These are phyloP conservation scores for Boulengeromyrus knoepffleri DNA, from an alignment of 2,113 vertebrate genomes.

Conservation along the genomic window DNA sequence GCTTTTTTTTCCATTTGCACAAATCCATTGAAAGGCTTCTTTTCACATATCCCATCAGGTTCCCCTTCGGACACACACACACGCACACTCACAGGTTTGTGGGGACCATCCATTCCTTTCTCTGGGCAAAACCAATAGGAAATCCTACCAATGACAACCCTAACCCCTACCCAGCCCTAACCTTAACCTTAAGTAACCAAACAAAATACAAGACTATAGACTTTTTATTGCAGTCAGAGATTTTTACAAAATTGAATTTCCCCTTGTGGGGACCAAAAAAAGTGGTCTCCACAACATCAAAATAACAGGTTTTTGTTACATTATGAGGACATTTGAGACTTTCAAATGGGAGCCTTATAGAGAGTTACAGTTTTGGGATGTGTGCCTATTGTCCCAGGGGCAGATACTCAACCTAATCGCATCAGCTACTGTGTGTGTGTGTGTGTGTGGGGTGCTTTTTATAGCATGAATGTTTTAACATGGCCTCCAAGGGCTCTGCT, in stretches of 20 bases:
- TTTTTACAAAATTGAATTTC: not conserved
- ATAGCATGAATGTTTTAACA: constrained; percentile 7
- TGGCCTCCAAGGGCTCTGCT: not conserved
- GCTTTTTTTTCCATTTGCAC: not conserved
- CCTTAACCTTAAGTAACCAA: not conserved
- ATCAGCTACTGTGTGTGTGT: not conserved
- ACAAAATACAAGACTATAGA: not conserved
- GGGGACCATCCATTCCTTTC: not conserved
- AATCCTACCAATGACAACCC: not conserved
- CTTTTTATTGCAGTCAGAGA: not conserved
- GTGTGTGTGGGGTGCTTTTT: not conserved
- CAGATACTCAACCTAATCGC: not conserved
- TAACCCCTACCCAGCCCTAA: not conserved
- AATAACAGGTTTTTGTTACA: not conserved
- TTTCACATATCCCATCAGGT: not conserved
- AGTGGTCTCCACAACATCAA: not conserved
- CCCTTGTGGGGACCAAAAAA: not conserved
- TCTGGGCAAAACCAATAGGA: not conserved
- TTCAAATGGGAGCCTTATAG: not conserved
- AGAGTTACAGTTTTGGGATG: not conserved
- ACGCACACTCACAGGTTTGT: not conserved
- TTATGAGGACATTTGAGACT: not conserved
- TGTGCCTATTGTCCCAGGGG: not conserved
- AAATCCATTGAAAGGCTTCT: not conserved
- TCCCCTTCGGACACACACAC: not conserved